A percentile compares a stretch with the other conserved stretches of the same genome.
Conservation (phyloP, 2,888 invertebrate genomes). For the Agriotes lineatus region DNA sequence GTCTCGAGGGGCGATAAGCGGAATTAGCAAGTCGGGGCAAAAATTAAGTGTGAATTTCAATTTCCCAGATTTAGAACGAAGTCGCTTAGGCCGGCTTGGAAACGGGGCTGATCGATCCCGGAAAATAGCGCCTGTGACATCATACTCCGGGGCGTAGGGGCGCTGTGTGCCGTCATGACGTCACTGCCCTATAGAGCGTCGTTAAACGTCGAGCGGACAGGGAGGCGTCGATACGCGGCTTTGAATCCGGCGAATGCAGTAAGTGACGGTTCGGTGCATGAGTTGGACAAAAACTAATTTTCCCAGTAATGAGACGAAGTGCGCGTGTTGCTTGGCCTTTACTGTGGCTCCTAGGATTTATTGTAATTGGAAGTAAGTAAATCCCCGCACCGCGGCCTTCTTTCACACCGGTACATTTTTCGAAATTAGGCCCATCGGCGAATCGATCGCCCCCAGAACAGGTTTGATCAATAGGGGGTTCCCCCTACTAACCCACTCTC, state of each 20-base stretch:
- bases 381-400: neutral
- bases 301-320: constrained; percentile 48
- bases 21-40: too few species aligned
- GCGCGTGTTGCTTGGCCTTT: constrained; percentile 45
- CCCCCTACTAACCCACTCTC: constrained; percentile 21
- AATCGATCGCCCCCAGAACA: constrained; percentile 14
- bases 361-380: constrained; percentile 50
- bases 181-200: constrained; percentile 47
- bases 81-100: neutral
- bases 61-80: neutral
- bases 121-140: constrained; percentile 39
- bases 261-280: constrained; percentile 38
- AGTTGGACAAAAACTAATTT: constrained; percentile 26
- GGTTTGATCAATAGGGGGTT: constrained; percentile 33
- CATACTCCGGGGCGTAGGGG: constrained; percentile 31
- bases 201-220: constrained; percentile 49
- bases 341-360: constrained; percentile 47
- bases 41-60: too few species aligned
- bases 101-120: constrained; percentile 33
- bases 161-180: constrained; percentile 46
- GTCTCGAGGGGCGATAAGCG: too few species aligned
- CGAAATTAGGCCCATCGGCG: too few species aligned
- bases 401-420: neutral
- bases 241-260: constrained; percentile 43
- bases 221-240: constrained; percentile 49